Evolutionary conservation across 2,113 vertebrate species (phyloP), one percentile per base, ranked within the genome.

Genomic region (Notiomystis cincta): DNA sequence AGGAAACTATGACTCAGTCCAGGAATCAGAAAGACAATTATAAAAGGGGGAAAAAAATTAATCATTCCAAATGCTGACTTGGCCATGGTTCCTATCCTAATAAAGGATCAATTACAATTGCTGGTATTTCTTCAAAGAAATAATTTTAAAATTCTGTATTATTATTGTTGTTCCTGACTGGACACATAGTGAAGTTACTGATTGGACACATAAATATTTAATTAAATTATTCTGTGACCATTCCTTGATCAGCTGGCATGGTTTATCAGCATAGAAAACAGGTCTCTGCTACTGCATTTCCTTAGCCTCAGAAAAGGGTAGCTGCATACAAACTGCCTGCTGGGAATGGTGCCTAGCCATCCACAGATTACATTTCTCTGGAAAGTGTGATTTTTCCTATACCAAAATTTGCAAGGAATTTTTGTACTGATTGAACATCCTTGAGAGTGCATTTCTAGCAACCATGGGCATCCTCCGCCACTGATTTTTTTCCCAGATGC

Each of bases 401-500:
- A 71, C 4, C 9, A 53, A 58, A 83, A 13, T 4, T 9, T 31
- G 4, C 4, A 58, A 80, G 40, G 8, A 51, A 17, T 31, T 58
- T 83, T 71, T 67, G 12, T 25, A 50, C 6, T 17, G 30, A n/a
- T 21, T 71, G 10, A 66, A 37, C 8, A 17, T 5, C 6, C 5
- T 20, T 1, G 5, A 50, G 21, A 56, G 2, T 16, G 6, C 18
- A 70, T 14, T 56, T 82, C 35, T 45, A 56, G 23, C 5, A 50
- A 2, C 1, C 0, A 1, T 7, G 4, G 23, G 10, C 7, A 38
- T 42, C 25, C 7, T n/a, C 20, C 56, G 11, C 3, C 18, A 35
- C 7, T 40, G 11, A 3, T 33, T 57, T 79, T 45, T 33, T 40
- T 37, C 35, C 2, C 37, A 79, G 37, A 11, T 28, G 4, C 13